phyloP scores from a whole-genome alignment of 2,113 vertebrate species.

The Corvus cornix region DNA sequence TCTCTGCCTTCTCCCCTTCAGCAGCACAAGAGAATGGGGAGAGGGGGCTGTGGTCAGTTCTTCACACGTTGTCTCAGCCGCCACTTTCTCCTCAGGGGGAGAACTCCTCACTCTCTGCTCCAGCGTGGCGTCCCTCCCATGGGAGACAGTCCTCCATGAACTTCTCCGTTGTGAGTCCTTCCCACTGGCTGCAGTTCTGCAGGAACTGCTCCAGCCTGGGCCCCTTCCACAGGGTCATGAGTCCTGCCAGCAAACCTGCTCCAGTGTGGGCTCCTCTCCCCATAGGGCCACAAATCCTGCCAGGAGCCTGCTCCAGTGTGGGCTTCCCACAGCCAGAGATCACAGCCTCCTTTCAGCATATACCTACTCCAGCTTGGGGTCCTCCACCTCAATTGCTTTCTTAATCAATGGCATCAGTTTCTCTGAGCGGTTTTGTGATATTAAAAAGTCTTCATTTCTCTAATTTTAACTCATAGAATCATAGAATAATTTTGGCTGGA shows the following conservation, averaged over 20 bases:
- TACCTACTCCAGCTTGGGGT: background rate
- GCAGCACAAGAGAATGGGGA: background rate
- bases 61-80: rapidly evolving
- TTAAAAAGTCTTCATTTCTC: background rate
- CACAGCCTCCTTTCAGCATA: background rate
- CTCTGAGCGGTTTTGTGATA: background rate
- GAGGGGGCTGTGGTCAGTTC: background rate
- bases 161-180: background rate
- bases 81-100: background rate
- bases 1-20: background rate
- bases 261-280: background rate
- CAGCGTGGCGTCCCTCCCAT: rapidly evolving
- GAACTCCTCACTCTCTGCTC: background rate
- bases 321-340: background rate
- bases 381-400: background rate
- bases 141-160: background rate
- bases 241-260: background rate
- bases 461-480: background rate
- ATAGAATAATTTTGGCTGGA: background rate
- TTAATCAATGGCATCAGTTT: background rate
- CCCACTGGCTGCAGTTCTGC: background rate
- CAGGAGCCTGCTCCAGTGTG: background rate
- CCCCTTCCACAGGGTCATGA: too few species aligned
- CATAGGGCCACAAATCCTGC: background rate
- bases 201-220: background rate